Conservation (phyloP, 1,140 invertebrate species). For the Caerostris extrusa region DNA sequence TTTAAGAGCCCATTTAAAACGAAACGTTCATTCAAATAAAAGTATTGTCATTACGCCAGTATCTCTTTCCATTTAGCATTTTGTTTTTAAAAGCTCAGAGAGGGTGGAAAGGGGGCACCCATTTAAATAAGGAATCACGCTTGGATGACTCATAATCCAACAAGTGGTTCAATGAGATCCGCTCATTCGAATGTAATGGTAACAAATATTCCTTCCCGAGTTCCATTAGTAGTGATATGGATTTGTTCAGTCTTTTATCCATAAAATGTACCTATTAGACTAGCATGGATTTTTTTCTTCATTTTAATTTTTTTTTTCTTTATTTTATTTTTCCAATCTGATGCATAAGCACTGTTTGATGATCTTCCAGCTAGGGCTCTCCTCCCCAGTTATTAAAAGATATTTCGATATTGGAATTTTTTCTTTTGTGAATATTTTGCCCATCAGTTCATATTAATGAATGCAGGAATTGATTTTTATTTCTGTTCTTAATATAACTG, state of each 20-base stretch:
- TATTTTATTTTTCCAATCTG: no score
- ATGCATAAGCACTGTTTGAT: no score
- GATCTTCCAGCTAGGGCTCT: no score
- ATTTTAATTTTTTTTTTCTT: no score
- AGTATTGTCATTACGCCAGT: conserved; percentile 23
- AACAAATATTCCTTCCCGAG: not conserved
- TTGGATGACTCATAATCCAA: not conserved
- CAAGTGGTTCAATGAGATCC: not conserved
- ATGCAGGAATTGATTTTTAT: not conserved
- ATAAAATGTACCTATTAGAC: not conserved
- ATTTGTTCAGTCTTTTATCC: not conserved
- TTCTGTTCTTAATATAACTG: no score
- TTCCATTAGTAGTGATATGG: not conserved
- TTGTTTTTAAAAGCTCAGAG: not conserved
- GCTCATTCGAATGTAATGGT: not conserved
- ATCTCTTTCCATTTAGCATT: not conserved
- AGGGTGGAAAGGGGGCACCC: not conserved
- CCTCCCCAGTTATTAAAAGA: not conserved
- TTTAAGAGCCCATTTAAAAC: conserved; percentile 47
- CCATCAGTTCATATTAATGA: not conserved
- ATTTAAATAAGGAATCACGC: conserved; percentile 12
- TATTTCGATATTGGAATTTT: conserved; percentile 2
- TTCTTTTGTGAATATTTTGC: not conserved
- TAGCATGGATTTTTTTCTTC: no score
- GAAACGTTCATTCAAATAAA: not conserved